Evolutionary conservation across 2,888 invertebrate species (phyloP).

Genomic region (Syrista parreyssii): DNA sequence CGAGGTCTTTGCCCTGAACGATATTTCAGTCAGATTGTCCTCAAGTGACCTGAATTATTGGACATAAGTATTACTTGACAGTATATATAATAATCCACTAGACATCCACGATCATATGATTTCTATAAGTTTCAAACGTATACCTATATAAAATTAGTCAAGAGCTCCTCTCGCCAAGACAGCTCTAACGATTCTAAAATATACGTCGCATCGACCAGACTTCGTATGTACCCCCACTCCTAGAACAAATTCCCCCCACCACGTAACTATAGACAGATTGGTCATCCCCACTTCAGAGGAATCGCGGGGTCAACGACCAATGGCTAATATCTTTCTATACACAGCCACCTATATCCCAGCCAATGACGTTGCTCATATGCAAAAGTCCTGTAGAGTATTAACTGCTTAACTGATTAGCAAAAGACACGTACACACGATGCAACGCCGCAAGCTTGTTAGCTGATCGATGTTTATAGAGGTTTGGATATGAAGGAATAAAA

Average conservation of each 20-base stretch:
- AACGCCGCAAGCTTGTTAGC: neutral
- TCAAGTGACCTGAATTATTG: neutral
- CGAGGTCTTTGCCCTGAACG: neutral
- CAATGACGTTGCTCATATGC: neutral
- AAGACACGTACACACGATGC: neutral
- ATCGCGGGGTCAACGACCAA: constrained; percentile 44
- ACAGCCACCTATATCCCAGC: constrained; percentile 15
- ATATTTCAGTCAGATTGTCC: neutral
- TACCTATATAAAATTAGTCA: neutral
- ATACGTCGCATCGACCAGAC: constrained; percentile 35
- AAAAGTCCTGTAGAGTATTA: neutral
- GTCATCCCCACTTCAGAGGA: neutral
- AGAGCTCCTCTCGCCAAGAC: neutral
- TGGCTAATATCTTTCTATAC: constrained; percentile 23
- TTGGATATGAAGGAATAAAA: neutral
- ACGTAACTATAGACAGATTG: neutral
- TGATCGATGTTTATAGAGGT: neutral
- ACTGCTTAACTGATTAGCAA: neutral
- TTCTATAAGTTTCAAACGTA: neutral
- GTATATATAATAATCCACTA: neutral
- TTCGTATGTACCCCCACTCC: neutral
- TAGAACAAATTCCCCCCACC: neutral
- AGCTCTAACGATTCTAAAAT: neutral
- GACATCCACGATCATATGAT: neutral
- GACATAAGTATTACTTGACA: neutral